Base-by-base conservation (phyloP, 30 jellyfish, hydroid and myxozoan genomes). In the Phacellophora camtschatica region DNA sequence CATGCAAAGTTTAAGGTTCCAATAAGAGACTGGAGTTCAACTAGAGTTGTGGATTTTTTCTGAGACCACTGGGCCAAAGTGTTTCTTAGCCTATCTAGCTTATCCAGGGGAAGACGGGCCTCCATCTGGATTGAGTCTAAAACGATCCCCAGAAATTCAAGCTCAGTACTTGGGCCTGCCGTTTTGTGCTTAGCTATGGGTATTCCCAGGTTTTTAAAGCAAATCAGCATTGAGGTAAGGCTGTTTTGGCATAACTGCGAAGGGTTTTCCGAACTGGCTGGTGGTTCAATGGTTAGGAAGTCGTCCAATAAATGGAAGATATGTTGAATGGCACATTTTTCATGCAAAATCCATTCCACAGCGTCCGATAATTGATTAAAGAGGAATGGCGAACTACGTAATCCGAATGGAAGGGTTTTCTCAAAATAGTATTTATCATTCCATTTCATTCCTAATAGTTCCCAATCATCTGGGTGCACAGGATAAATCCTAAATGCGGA, bases 1-100 rank as follows among this genome's bases (percentile, higher is more conserved):
- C 96, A 86, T 41, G 88, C 71, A 33, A 74, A 73, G 30, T 75
- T 73, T 20, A 86, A 64, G 4, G 58, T 37, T 3, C 96, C 96
- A 20, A 86, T 48, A 20, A 86, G 62, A 28, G 96, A 77, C 27
- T 74, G 54, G 20, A 86, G 73, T 29, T 68, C 63, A 1, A 92
- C 81, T 55, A 74, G 65, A 7, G 88, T 66, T 2, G 88, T 94
- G n/a, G n/a, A 13, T 41, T 42, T 43, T 23, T 43, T 43, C 18
- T 43, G 57, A 18, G 22, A 43, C 57, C 57, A 43, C 1, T 2
- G 18, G 46, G 28, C 46, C 15, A 80, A 43, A 3, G 33, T 24
- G 0, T 27, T 30, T 61, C 95, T 54, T 15, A 88, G 70, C 74
- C 80, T 71, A 6, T 12, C 33, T 15, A 88, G 41, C 73, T 88